A percentile compares a stretch with the other conserved stretches of the same genome.
Conservation (phyloP, 2,113 vertebrate genomes). For the Taurulus bubalis region DNA sequence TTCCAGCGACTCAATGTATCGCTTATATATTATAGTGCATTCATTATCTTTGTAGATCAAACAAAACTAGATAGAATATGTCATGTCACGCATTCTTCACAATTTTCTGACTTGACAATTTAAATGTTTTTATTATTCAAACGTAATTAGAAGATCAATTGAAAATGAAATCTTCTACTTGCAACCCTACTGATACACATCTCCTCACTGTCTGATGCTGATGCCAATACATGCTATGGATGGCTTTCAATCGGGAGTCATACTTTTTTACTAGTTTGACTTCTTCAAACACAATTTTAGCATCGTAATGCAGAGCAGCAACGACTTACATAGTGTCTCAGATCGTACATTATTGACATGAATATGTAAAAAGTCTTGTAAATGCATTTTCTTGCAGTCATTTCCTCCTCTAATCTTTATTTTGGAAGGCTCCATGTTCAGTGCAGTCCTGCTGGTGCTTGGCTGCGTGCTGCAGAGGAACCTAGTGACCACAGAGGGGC, state of each 20-base stretch:
- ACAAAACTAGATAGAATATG: not conserved
- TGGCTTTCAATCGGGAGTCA: not conserved
- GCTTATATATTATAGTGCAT: not conserved
- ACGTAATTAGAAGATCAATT: not conserved
- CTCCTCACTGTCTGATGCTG: not conserved
- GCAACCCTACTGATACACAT: not conserved
- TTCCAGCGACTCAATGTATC: not conserved
- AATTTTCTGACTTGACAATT: not conserved
- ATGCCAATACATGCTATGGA: not conserved
- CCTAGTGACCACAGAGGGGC: conserved; percentile 92
- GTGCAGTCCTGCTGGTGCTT: conserved; percentile 67
- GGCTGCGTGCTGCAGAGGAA: conserved; percentile 84
- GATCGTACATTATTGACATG: not conserved
- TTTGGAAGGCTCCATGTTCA: conserved; percentile 58
- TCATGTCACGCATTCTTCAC: not conserved
- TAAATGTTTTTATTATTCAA: not conserved
- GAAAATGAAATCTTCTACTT: not conserved
- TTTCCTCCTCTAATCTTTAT: not conserved
- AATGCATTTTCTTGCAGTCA: not conserved
- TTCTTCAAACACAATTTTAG: not conserved
- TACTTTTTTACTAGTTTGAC: not conserved
- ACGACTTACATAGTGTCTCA: not conserved
- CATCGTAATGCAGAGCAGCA: not conserved
- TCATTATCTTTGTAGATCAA: not conserved
- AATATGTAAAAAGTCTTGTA: not conserved